Base-by-base conservation (phyloP, 2,113 vertebrate genomes). In the Chaetops frenatus region DNA sequence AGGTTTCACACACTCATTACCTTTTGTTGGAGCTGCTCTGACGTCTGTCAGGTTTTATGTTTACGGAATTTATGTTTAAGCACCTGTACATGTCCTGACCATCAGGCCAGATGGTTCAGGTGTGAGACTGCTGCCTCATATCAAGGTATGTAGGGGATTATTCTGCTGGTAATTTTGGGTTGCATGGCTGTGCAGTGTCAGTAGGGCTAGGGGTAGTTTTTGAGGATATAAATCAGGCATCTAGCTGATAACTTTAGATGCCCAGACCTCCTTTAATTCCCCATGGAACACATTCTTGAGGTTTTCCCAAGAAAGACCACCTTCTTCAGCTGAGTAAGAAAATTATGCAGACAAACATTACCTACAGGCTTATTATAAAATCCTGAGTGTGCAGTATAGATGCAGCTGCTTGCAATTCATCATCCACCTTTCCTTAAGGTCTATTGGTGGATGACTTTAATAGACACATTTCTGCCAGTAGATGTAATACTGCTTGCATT, bases 331-430 rank as follows among this genome's bases (percentile, higher is more conserved):
- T 73, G 79, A 91, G 69, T 84, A 86, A 81, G 71, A 95, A 95
- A 92, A 81, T 86, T 78, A 86, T 80, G 78, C 82, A 94, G 84
- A 83, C 83, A 96, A 94, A 51, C 60, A 78, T 82, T 92, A 90
- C 76, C 92, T 95, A 79, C 74, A 78, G 51, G 35, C 67, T 97
- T 94, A 96, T 97, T 98, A 97, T 90, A 97, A 97, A 97, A 95
- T 91, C 97, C 97, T 98, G 96, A 98, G 95, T 96, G 33, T 86
- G 95, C 95, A 97, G 53, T 69, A 95, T 94, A 96, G 94, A 96
- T 93, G 81, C 96, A 98, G 96, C 97, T 98, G 97, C 72, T 95
- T 83, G 94, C 88, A 95, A 96, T 98, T 98, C 96, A 97, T 98
- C 98, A 97, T 92, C 71, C 91, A 85, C 94, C 86, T 91, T 97